Base-by-base conservation (phyloP, 2,888 invertebrate species). In the Tryphoninae sp. region DNA sequence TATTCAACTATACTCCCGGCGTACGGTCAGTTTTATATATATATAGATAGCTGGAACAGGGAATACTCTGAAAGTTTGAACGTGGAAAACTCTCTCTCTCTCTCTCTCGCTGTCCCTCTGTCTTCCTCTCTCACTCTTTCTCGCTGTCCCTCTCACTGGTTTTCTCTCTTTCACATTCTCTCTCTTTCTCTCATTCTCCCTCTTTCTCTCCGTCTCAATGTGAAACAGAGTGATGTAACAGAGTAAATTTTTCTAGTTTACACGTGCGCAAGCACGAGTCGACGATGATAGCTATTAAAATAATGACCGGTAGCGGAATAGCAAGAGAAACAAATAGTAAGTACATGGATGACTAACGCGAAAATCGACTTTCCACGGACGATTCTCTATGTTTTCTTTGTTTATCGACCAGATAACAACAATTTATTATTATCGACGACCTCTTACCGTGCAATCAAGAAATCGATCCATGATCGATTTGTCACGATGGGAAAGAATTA, bases 381-480 rank as follows among this genome's bases (percentile, higher is more conserved):
- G 67, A 51, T 45, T 33, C 1, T 33, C 1, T 74, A 13, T 13
- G 45, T 55, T 55, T 19, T 45, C 23, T 19, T 45, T 9, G 13
- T 23, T n/a, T 11, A 22, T 58, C 11, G 45, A 53, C 53, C 62
- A 69, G 69, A 69, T 55, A 9, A 77, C 58, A 11, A 19, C 69
- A 64, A 69, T 77, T 62, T 62, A 77, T 69, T 58, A 61, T 40
- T 26, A 51, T 26, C 49, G 51, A 26, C 49, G 26, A n/a, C 33
- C 23, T n/a, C 9, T 26, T 26, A 9, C n/a, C 2, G 51, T 2
- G 19, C 23, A 53, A 73, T 42, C 11, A 53, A 49, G 16, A 11
- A 26, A 55, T 73, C 55, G 40, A 73, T 58, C 71, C 45, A 71
- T 65, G 33, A 71, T 65, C 64, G 64, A 78, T 72, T 71, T 65